Base-by-base conservation (phyloP, 2,113 vertebrate species). In the Rhagologus leucostigma region DNA sequence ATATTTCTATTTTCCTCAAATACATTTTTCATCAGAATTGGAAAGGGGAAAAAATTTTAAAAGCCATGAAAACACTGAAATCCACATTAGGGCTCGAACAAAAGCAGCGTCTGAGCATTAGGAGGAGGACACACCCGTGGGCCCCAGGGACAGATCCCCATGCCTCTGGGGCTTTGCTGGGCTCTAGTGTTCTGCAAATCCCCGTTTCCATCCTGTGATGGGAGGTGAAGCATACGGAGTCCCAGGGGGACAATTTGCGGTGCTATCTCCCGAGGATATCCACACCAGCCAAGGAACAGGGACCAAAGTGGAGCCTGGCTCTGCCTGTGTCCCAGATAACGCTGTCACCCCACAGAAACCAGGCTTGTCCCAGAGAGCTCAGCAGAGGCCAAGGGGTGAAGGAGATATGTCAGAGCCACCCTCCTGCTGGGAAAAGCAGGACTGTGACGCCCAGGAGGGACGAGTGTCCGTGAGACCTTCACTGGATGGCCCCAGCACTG, bases 1-100 rank as follows among this genome's bases (percentile, higher is more conserved):
- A 93, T 84, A 87, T 81, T 95, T 52, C 68, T 93, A 5, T 53
- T 96, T 93, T 33, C 63, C 87, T 44, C 62, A 64, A 69, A 83
- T 30, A 55, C 8, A 7, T 84, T 84, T 75, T 57, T 68, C 57
- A 33, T 68, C 50, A 33, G 41, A 83, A 47, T 17, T 18, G 32
- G 47, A 46, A 86, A 24, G 4, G n/a, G 33, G 7, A 37, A 21
- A 35, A 39, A 16, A 3, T 1, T 27, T 7, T 16, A 10, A 68
- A 39, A 39, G n/a, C 46, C 24, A 13, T 14, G 62, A 49, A 49
- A 85, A 62, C 33, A 18, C n/a, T 22, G n/a, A 89, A 67, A 73
- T 64, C 53, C 50, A 33, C 19, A 2, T 33, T 29, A 8, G 32
- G 50, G 69, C 24, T 47, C 0, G 8, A 57, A 24, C 8, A 39